Conservation (phyloP, 2,797 vertebrate species). For the Bradypodion ventrale region DNA sequence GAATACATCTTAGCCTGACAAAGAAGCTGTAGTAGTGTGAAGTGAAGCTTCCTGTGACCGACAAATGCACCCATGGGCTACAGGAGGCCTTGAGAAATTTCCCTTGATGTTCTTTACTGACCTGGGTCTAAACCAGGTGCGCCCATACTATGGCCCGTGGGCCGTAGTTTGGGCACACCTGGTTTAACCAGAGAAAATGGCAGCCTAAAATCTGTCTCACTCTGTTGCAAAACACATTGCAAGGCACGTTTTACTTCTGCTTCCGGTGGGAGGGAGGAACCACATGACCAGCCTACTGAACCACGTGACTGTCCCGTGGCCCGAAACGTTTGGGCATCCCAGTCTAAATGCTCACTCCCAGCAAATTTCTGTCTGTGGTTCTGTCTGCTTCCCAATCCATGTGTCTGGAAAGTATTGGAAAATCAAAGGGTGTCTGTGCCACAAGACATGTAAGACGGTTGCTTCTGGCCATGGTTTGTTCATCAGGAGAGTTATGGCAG, state of each 20-base stretch:
- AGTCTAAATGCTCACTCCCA: neutral
- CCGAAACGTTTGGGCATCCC: too few relatives aligned
- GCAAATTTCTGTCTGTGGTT: neutral
- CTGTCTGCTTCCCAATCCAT: neutral
- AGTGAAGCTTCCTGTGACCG: neutral
- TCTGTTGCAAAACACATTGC: too few relatives aligned
- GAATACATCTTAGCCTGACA: neutral
- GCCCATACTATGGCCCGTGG: too few relatives aligned
- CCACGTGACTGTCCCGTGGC: too few relatives aligned
- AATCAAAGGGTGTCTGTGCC: neutral
- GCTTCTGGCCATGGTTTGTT: neutral
- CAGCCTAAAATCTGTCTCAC: too few relatives aligned
- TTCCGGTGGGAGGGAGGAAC: too few relatives aligned
- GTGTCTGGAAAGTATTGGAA: neutral
- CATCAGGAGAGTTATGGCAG: neutral
- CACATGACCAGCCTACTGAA: too few relatives aligned
- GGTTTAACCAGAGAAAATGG: too few relatives aligned
- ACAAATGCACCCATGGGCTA: neutral
- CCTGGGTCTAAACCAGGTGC: neutral
- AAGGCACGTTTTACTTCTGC: too few relatives aligned
- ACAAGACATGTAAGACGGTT: neutral
- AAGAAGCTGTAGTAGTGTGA: too few relatives aligned
- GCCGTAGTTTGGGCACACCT: too few relatives aligned
- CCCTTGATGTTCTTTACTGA: neutral
- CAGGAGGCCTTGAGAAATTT: neutral